phyloP scores from a whole-genome alignment of 2,888 invertebrate genomes.

The Ethmia dodecea region DNA sequence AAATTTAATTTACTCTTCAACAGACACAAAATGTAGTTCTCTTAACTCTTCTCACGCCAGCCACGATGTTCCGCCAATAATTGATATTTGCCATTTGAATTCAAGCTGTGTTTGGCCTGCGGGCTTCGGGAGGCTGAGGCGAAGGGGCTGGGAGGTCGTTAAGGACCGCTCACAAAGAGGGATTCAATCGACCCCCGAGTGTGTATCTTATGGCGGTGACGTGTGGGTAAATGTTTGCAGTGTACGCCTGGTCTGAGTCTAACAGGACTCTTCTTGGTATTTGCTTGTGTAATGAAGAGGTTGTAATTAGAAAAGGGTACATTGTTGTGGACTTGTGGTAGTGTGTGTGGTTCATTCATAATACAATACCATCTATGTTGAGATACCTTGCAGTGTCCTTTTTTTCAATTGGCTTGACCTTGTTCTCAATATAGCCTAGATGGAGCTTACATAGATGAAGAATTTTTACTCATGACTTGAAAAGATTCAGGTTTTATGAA shows the following conservation, averaged over 20 bases:
- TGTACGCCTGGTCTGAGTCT: slow-evolving; percentile 13
- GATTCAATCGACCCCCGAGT: slow-evolving; percentile 41
- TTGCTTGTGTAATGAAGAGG: slow-evolving; percentile 16
- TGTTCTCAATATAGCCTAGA: too few species aligned
- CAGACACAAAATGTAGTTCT: too few species aligned
- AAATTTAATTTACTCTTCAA: too few species aligned
- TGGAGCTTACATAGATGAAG: too few species aligned
- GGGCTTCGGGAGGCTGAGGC: slow-evolving; percentile 13
- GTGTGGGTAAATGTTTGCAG: slow-evolving; percentile 39
- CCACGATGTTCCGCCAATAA: slow-evolving; percentile 30
- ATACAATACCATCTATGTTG: too few species aligned
- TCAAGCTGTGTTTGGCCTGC: slow-evolving; percentile 40
- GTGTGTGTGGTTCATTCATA: too few species aligned
- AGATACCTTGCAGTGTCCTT: too few species aligned
- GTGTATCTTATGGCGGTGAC: slow-evolving; percentile 47
- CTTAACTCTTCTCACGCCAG: slow-evolving; percentile 13
- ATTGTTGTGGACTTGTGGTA: too few species aligned
- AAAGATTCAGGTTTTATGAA: too few species aligned
- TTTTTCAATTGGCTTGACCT: too few species aligned
- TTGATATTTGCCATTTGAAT: slow-evolving; percentile 61
- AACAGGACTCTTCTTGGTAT: slow-evolving; percentile 26
- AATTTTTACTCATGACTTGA: too few species aligned
- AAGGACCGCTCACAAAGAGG: slow-evolving; percentile 42
- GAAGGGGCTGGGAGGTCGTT: slow-evolving; percentile 24
- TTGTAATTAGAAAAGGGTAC: slow-evolving; percentile 2